phyloP scores from a whole-genome alignment of 1,140 invertebrate genomes.

The Drosophila pachea region DNA sequence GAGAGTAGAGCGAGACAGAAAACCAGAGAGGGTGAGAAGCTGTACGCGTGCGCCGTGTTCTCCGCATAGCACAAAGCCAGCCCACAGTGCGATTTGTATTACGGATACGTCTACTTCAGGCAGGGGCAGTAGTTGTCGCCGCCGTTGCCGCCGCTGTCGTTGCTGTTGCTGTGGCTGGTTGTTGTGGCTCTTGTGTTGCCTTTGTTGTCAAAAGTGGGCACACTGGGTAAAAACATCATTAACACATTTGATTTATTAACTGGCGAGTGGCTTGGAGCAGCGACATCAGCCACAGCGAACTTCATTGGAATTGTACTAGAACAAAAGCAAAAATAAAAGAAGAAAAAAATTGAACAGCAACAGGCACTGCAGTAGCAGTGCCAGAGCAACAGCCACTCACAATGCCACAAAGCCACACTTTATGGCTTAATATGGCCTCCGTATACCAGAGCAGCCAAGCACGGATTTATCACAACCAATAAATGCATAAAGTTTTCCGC shows the following conservation, averaged over 20 bases:
- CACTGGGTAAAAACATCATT: constrained; percentile 78
- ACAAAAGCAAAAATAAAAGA: constrained; percentile 36
- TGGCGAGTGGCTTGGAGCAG: constrained; percentile 58
- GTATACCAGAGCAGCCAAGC: constrained; percentile 8
- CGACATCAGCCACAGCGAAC: constrained; percentile 32
- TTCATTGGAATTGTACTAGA: constrained; percentile 59
- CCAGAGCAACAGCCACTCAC: constrained; percentile 19
- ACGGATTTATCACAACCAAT: constrained; percentile 70
- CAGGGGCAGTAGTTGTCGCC: constrained; percentile 35
- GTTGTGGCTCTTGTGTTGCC: constrained; percentile 35
- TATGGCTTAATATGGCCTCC: constrained; percentile 66
- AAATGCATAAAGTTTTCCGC: constrained; percentile 77
- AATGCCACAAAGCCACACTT: constrained; percentile 59
- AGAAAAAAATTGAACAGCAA: constrained; percentile 15
- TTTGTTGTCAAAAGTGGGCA: constrained; percentile 75
- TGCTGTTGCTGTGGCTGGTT: constrained; percentile 15
- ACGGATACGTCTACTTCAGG: constrained; percentile 15
- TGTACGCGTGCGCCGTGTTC: constrained; percentile 37
- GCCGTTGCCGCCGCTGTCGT: constrained; percentile 14
- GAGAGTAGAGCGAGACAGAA: not conserved
- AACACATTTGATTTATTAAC: constrained; percentile 79
- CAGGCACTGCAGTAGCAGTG: constrained; percentile 23
- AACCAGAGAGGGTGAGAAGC: constrained; percentile 1
- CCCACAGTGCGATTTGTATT: constrained; percentile 15
- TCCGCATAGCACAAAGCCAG: constrained; percentile 20